These are phyloP conservation scores for Euwallacea similis DNA, from an alignment of 1,140 invertebrate species.

Conservation along the genomic window DNA sequence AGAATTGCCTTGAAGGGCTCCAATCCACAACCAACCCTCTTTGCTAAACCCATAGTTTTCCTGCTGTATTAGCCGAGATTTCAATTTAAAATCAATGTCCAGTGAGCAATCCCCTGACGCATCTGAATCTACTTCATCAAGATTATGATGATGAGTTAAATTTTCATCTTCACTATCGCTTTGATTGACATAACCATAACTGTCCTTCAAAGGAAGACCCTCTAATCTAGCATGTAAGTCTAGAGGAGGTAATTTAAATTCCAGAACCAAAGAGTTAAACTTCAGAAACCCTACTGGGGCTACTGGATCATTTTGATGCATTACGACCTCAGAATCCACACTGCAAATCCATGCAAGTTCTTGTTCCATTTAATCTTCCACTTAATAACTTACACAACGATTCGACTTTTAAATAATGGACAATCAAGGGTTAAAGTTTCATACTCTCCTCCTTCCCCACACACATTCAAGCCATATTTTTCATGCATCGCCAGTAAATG, in stretches of 20 bases:
- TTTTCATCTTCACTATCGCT: conserved; percentile 55
- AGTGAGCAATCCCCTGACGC: no score
- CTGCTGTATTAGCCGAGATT: conserved; percentile 13
- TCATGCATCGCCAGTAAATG: conserved; percentile 86
- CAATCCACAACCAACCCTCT: conserved; percentile 81
- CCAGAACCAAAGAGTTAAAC: conserved; percentile 77
- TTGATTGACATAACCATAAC: conserved; percentile 62
- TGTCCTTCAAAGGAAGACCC: conserved; percentile 59
- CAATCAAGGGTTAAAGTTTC: conserved; percentile 98
- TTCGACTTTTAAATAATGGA: conserved; percentile 88
- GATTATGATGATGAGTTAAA: no score
- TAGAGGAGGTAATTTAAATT: conserved; percentile 62
- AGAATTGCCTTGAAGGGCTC: conserved; percentile 67
- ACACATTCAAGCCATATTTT: conserved; percentile 96
- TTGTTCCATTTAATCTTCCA: conserved; percentile 3
- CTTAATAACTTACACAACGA: conserved; percentile 79
- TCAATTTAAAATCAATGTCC: background rate
- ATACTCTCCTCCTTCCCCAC: conserved; percentile 99
- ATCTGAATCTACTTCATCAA: no score
- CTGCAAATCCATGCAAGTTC: conserved; percentile 55
- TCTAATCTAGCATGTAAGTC: conserved; percentile 57
- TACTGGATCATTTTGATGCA: conserved; percentile 88
- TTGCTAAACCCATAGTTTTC: conserved; percentile 44
- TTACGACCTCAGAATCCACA: conserved; percentile 84
- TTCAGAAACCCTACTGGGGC: conserved; percentile 92